Percentiles rank a stretch among this genome's conserved stretches.
phyloP scores from a whole-genome alignment of 2,888 invertebrate genomes.

The Agonopterix arenella region DNA sequence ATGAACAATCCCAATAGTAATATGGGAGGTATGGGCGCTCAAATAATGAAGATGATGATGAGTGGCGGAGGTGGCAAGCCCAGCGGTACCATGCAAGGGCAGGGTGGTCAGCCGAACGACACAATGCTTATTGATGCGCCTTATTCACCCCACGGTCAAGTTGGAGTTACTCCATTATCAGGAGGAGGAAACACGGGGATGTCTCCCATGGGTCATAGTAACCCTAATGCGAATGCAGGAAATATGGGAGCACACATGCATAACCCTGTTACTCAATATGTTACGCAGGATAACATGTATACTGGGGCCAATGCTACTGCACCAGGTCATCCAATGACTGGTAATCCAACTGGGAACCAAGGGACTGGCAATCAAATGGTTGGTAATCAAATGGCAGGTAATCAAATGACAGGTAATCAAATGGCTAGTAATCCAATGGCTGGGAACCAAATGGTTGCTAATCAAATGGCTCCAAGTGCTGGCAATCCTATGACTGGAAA shows the following conservation, averaged over 20 bases:
- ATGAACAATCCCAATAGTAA: not conserved
- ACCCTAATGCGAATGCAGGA: not conserved
- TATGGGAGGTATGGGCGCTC: constrained; percentile 46
- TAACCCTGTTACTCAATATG: constrained; percentile 21
- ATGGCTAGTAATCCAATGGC: not conserved
- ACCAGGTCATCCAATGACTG: constrained; percentile 16
- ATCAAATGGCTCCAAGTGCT: constrained; percentile 2
- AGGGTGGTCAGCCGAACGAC: constrained; percentile 12
- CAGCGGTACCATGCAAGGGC: constrained; percentile 11
- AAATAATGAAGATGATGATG: constrained; percentile 50
- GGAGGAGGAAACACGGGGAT: constrained; percentile 1
- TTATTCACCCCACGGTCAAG: constrained; percentile 29
- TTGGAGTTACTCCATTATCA: constrained; percentile 20
- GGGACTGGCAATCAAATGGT: constrained; percentile 1
- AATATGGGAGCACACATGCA: constrained; percentile 15
- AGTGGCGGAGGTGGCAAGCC: constrained; percentile 19
- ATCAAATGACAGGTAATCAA: constrained; percentile 2
- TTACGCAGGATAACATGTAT: constrained; percentile 23
- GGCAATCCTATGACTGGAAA: not conserved
- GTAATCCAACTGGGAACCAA: constrained; percentile 12
- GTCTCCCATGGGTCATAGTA: not conserved
- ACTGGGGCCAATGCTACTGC: constrained; percentile 13
- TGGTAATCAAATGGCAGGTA: not conserved
- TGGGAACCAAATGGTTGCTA: not conserved
- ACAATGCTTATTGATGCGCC: constrained; percentile 26